Evolutionary conservation across 2,797 vertebrate genomes (phyloP), one percentile per base, ranked within the genome.

Genomic region (Anisognathus igniventris): DNA sequence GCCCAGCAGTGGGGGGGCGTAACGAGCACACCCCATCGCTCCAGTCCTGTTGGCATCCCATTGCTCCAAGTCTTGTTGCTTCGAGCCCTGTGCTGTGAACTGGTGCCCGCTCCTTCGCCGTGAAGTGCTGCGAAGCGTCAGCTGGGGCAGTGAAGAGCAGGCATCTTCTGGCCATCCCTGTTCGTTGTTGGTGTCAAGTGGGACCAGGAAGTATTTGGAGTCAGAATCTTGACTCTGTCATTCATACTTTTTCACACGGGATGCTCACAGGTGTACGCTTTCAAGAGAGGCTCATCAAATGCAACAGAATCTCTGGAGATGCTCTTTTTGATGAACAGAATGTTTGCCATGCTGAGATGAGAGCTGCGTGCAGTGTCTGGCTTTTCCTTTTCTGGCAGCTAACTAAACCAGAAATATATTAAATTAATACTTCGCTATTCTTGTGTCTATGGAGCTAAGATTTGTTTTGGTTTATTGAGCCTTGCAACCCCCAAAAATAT

Each of bases 1-100:
- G 3, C 31, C 0, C 10, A 7, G 8, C 39, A 10, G 42, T 11
- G 21, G 51, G 28, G 37, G 24, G 28, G 35, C 3, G 11, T 21
- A 6, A 11, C 2, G 51, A 60, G 53, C 40, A 4, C 44, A 12
- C 15, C 28, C 39, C 44, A 3, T 62, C 11, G 0, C 42, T 42
- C 8, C 3, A 4, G 67, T 23, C 27, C 19, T 24, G 12, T 7
- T 44, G 30, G 3, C 47, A 12, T 28, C 40, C n/a, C 40, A 0
- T 42, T 11, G 1, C 62, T 65, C n/a, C 4, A n/a, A 7, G 51
- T 6, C 30, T 7, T 30, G 42, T 12, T 40, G 39, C 33, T 68
- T 17, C 13, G 40, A n/a, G 45, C 10, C 3, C 37, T 23, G 8
- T 20, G 28, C 31, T 14, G 3, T 44, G 12, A 64, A 0, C 24